Percentiles rank a stretch among this genome's conserved stretches.
Evolutionary conservation across 2,797 vertebrate genomes (phyloP).

Genomic region (Sorex maritimensis): DNA sequence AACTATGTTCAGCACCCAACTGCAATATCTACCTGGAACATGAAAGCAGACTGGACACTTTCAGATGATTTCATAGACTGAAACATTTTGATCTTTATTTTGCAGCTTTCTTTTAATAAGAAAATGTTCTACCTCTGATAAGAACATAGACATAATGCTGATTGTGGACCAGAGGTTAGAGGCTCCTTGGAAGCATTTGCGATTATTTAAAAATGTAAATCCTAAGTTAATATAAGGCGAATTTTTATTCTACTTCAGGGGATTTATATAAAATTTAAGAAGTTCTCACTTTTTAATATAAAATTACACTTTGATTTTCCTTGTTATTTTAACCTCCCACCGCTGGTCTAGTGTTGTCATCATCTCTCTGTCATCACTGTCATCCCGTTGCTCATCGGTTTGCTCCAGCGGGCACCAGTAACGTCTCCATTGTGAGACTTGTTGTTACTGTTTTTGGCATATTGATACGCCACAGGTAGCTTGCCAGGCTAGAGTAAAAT

Average conservation of each 20-base stretch:
- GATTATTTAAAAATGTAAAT: background rate
- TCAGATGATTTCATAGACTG: background rate
- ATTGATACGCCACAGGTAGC: too few species aligned
- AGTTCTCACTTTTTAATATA: background rate
- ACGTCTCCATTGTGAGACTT: too few species aligned
- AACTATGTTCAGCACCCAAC: background rate
- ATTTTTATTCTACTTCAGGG: background rate
- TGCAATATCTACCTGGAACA: background rate
- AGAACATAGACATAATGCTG: too few species aligned
- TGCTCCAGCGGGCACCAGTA: too few species aligned
- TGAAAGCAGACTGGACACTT: background rate
- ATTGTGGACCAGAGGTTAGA: background rate
- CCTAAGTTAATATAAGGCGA: background rate
- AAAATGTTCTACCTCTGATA: background rate
- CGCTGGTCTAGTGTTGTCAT: background rate
- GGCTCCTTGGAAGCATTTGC: background rate
- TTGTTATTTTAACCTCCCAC: background rate
- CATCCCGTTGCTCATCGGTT: too few species aligned
- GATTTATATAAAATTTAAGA: background rate
- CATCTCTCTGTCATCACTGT: too few species aligned
- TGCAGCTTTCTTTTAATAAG: background rate
- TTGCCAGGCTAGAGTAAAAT: too few species aligned
- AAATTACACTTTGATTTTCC: slow-evolving; percentile 41
- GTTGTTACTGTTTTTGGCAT: too few species aligned
- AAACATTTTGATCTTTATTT: background rate